Percentiles rank a stretch among this genome's conserved stretches.
phyloP scores from a whole-genome alignment of 2,113 vertebrate species.

The Prunella himalayana region DNA sequence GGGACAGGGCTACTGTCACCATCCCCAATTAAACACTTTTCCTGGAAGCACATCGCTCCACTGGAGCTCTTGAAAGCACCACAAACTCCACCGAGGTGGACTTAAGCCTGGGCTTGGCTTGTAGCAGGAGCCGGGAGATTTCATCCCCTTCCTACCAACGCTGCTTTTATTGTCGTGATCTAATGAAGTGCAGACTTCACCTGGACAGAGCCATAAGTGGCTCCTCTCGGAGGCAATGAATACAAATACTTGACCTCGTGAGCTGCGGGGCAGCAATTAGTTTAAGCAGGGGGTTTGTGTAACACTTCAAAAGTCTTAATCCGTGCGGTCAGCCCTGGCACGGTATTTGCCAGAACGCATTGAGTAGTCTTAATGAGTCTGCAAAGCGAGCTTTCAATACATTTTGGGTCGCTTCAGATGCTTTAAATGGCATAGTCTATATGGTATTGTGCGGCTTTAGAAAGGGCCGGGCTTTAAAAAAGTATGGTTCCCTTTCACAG shows the following conservation, averaged over 20 bases:
- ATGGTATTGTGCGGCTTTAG: constrained; percentile 70
- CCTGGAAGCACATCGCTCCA: not conserved
- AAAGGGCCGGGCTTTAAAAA: constrained; percentile 64
- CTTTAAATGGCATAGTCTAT: constrained; percentile 71
- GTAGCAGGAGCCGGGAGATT: not conserved
- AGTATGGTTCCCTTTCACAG: constrained; percentile 65
- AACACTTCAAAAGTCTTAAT: constrained; percentile 78
- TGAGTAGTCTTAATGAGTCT: constrained; percentile 70
- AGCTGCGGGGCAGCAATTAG: constrained; percentile 76
- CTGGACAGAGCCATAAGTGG: constrained; percentile 69
- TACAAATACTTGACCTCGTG: constrained; percentile 81
- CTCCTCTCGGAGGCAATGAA: constrained; percentile 66
- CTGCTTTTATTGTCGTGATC: constrained; percentile 57
- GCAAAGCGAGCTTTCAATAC: constrained; percentile 67
- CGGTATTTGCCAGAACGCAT: constrained; percentile 64
- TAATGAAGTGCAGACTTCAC: constrained; percentile 68
- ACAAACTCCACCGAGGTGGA: not conserved
- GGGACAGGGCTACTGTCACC: not conserved
- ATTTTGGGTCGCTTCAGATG: constrained; percentile 69
- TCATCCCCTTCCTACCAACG: not conserved
- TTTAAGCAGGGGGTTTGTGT: constrained; percentile 76
- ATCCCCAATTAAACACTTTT: accelerated
- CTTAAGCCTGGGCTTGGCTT: not conserved
- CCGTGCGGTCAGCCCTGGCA: constrained; percentile 63
- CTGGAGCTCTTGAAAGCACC: not conserved